Base-by-base conservation (phyloP, 2,888 invertebrate species). In the Conus canariensis region DNA sequence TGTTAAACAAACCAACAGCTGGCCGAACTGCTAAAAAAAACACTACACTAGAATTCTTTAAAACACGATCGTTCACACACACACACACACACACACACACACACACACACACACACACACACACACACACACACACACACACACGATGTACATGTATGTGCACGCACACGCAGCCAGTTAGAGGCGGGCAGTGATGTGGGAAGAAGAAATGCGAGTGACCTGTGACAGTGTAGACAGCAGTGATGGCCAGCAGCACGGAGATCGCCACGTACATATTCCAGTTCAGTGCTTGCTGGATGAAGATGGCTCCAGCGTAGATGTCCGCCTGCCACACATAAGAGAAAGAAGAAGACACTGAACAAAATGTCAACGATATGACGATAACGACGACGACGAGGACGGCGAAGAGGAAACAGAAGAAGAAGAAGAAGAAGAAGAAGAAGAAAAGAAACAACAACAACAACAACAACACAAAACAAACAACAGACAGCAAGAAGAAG, bases 281-380 rank as follows among this genome's bases (percentile, higher is more conserved):
- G 45, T 96, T 96, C 45, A 97, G 93, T 1, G 97, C 95, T 90
- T 97, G 96, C 90, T 97, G 96, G 77, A 97, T 97, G 94, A 97
- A 97, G 19, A 97, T 95, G 4, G 97, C 97, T 6, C 97, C 97
- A n/a, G 97, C 97, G 93, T 96, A 97, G 90, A 97, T 94, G 93
- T 96, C 95, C 12, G 95, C 95, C 96, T 96, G 92, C 10, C 90
- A 59, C 74, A 25, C 58, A 80, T 14, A 16, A 64, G 12, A 16
- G 16, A 14, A 64, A 64, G 16, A 64, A 64, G 12, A 64, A 64
- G 12, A 64, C 10, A 10, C 5, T 16, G 45, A 45, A 45, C 2
- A 45, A 45, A 4, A 45, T 45, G 45, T 45, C 45, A 45, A 45
- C 3, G 45, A 45, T 45, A 4, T 45, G 45, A 45, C 45, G 45